phyloP scores from a whole-genome alignment of 2,888 invertebrate species.

The Notodromas monacha region DNA sequence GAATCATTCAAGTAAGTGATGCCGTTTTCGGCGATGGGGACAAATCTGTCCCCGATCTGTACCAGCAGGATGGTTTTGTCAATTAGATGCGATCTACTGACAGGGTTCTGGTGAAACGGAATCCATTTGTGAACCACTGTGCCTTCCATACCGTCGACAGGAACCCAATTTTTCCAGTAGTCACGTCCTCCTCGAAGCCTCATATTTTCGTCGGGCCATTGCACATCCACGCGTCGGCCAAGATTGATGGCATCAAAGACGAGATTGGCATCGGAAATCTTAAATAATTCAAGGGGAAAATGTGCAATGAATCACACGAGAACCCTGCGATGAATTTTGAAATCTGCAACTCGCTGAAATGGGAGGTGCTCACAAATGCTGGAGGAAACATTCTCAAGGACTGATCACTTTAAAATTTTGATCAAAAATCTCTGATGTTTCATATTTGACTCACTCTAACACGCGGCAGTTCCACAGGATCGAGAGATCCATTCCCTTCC shows the following conservation, averaged over 20 bases:
- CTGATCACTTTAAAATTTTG: no score
- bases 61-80: conserved; percentile 64
- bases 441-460: no score
- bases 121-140: conserved; percentile 26
- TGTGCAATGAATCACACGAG: no score
- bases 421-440: no score
- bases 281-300: conserved; percentile 9
- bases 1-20: no score
- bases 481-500: no score
- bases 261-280: conserved; percentile 28
- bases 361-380: no score
- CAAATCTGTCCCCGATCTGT: conserved; percentile 68
- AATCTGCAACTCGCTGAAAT: no score
- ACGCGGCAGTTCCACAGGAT: no score
- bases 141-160: conserved; percentile 68
- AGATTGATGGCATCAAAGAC: conserved; percentile 73
- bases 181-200: conserved; percentile 50
- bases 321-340: no score
- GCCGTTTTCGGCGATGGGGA: conserved; percentile 66
- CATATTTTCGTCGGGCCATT: conserved; percentile 75
- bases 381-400: no score
- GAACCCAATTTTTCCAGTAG: conserved; percentile 66
- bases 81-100: conserved; percentile 56
- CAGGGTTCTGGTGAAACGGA: conserved; percentile 60
- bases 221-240: conserved; percentile 62